phyloP scores from a whole-genome alignment of 2,797 vertebrate species.

The Gymnocypris eckloni region DNA sequence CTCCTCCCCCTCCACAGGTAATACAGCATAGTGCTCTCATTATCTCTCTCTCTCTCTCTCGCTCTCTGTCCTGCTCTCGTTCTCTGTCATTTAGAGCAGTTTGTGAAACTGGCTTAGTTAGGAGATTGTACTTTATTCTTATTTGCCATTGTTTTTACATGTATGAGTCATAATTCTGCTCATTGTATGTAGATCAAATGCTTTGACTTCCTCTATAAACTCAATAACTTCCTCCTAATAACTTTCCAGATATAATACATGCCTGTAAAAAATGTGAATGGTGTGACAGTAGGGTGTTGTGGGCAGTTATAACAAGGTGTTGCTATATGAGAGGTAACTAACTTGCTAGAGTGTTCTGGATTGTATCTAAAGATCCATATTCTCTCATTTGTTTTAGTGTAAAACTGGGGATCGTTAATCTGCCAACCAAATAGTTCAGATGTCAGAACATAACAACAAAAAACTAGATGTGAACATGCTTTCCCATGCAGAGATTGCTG shows the following conservation, averaged over 20 bases:
- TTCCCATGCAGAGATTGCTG: neutral
- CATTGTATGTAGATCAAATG: neutral
- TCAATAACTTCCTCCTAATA: constrained; percentile 20
- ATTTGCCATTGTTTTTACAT: neutral
- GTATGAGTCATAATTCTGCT: neutral
- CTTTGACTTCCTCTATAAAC: constrained; percentile 28
- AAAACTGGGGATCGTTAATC: neutral
- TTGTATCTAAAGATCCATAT: neutral
- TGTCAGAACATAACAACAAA: neutral
- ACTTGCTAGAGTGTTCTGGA: neutral
- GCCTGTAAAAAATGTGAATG: neutral
- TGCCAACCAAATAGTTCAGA: neutral
- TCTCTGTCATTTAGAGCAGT: constrained; percentile 4
- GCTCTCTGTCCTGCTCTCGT: constrained; percentile 20
- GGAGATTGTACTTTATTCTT: neutral
- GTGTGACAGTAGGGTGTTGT: neutral
- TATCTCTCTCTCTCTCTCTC: constrained; percentile 4
- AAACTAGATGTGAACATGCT: neutral
- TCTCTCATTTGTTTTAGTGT: neutral
- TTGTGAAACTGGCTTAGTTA: neutral
- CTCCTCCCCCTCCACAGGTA: constrained; percentile 62
- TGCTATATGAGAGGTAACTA: neutral
- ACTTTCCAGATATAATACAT: constrained; percentile 1
- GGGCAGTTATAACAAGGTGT: neutral
- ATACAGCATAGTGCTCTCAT: constrained; percentile 22